Evolutionary conservation across 1,140 invertebrate species (phyloP).

Genomic region (Aplysia californica): DNA sequence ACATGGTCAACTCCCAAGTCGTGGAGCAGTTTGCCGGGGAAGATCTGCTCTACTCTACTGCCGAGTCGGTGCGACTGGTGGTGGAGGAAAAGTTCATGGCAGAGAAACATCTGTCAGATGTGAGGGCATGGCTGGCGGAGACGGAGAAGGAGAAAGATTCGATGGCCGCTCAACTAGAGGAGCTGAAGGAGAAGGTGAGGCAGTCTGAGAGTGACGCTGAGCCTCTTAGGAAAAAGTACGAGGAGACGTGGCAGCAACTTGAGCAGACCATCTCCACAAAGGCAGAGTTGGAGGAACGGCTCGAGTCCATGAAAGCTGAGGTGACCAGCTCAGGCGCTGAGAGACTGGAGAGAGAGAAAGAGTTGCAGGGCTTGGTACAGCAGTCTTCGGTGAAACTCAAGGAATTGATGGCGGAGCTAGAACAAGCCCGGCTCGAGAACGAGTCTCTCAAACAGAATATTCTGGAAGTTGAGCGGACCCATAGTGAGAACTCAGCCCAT

Average conservation of each 20-base stretch:
- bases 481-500: background rate
- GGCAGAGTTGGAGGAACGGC: background rate
- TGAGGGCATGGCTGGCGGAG: background rate
- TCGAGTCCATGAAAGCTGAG: background rate
- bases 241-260: background rate
- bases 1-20: conserved; percentile 23
- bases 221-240: background rate
- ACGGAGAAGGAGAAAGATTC: background rate
- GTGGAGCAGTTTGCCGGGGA: conserved; percentile 21
- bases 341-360: background rate
- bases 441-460: background rate
- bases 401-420: background rate
- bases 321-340: no score
- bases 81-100: conserved; percentile 19
- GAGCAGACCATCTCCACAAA: background rate
- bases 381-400: background rate
- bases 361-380: background rate
- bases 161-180: background rate
- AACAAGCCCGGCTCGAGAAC: background rate
- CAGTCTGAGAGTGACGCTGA: background rate
- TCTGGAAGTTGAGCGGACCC: background rate
- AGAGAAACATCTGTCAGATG: background rate
- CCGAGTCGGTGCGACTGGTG: conserved; percentile 14
- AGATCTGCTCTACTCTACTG: conserved; percentile 20
- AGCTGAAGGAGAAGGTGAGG: background rate